phyloP scores from a whole-genome alignment of 1,140 invertebrate genomes.

The Drosophila littoralis region DNA sequence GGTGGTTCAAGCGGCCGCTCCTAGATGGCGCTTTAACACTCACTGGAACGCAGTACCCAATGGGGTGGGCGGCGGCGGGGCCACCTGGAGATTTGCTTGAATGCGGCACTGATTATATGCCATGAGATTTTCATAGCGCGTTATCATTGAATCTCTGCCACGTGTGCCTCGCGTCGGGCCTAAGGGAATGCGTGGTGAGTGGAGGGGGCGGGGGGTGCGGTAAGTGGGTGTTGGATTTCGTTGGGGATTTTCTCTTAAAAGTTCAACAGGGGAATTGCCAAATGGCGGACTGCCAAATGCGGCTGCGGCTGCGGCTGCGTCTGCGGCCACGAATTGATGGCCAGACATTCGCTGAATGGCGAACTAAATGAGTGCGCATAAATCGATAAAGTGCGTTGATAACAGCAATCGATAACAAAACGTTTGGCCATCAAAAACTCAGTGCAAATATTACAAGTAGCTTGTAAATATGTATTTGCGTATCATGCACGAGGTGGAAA shows the following conservation, averaged over 20 bases:
- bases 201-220: not conserved
- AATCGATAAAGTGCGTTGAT: conserved; percentile 22
- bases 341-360: conserved; percentile 16
- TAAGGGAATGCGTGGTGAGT: not conserved
- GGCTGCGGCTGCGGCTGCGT: conserved; percentile 15
- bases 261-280: conserved; percentile 35
- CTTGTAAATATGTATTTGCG: too few relatives aligned
- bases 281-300: conserved; percentile 31
- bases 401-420: conserved; percentile 33
- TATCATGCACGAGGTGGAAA: too few relatives aligned
- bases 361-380: conserved; percentile 36
- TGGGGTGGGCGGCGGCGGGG: not conserved
- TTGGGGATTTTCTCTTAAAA: conserved; percentile 23
- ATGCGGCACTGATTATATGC: conserved; percentile 78
- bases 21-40: conserved; percentile 1
- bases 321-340: conserved; percentile 18
- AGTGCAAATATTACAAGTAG: too few relatives aligned
- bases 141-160: conserved; percentile 51
- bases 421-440: conserved; percentile 15
- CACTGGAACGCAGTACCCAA: not conserved
- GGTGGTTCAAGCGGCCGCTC: not conserved
- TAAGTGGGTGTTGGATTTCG: conserved; percentile 15
- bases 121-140: conserved; percentile 62
- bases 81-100: conserved; percentile 73
- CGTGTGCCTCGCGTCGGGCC: not conserved